A percentile compares a stretch with the other conserved stretches of the same genome.
Conservation (phyloP, 2,888 invertebrate genomes). For the Ormia ochracea region DNA sequence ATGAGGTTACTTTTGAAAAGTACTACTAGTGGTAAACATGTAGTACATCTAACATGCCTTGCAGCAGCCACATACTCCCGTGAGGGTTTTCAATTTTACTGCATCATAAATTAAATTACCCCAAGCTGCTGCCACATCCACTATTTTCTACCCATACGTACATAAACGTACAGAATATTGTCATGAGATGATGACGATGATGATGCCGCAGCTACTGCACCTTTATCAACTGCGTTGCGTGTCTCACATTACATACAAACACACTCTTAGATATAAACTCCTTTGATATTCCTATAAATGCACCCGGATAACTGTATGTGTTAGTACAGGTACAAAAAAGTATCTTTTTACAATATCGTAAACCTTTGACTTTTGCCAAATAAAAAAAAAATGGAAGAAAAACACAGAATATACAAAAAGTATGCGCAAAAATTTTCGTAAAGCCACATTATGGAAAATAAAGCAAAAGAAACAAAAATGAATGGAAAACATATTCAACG, state of each 20-base stretch:
- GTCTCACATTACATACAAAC: background rate
- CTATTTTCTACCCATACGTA: conserved; percentile 38
- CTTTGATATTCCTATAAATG: background rate
- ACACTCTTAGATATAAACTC: background rate
- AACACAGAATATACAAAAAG: conserved; percentile 57
- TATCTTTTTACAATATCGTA: conserved; percentile 46
- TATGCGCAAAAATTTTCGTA: conserved; percentile 58
- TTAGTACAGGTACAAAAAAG: background rate
- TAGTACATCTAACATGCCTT: conserved; percentile 54
- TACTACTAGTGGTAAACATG: conserved; percentile 25
- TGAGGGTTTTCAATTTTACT: conserved; percentile 67
- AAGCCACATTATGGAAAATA: conserved; percentile 47
- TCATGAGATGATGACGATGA: conserved; percentile 60
- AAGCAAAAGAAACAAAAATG: conserved; percentile 26
- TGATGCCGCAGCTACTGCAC: conserved; percentile 52
- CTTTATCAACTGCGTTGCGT: conserved; percentile 60
- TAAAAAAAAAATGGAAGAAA: conserved; percentile 36
- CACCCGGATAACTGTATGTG: background rate
- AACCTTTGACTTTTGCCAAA: conserved; percentile 60
- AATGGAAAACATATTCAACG: background rate
- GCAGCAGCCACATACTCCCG: conserved; percentile 62
- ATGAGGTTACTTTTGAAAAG: conserved; percentile 8
- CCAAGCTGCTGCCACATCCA: conserved; percentile 62
- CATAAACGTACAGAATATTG: conserved; percentile 46
- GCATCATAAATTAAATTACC: conserved; percentile 68